These are phyloP conservation scores for Platycheirus albimanus DNA, from an alignment of 2,888 invertebrate species.

Conservation along the genomic window DNA sequence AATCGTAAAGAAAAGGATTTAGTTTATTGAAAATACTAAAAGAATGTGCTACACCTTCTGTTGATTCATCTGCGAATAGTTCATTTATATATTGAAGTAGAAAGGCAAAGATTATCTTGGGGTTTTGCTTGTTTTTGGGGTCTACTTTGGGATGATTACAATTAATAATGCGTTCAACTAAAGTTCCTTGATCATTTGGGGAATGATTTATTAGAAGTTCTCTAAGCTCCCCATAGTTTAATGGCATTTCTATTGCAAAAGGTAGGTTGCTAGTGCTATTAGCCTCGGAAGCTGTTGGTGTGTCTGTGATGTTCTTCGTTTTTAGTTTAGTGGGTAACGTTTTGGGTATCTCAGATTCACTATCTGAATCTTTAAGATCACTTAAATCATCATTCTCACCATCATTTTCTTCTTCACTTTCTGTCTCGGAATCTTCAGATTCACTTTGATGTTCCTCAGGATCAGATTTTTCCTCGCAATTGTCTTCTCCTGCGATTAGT, in stretches of 20 bases:
- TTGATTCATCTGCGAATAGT: conserved; percentile 83
- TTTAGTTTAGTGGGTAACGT: background rate
- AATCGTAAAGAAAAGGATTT: conserved; percentile 86
- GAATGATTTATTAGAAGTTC: conserved; percentile 86
- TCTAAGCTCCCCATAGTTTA: conserved; percentile 86
- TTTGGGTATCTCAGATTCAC: conserved; percentile 80
- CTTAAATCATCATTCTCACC: conserved; percentile 78
- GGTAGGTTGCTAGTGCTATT: conserved; percentile 84
- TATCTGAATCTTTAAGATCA: conserved; percentile 79
- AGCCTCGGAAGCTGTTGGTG: conserved; percentile 6
- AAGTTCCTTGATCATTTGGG: conserved; percentile 86
- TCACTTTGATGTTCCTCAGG: conserved; percentile 76
- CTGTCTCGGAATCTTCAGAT: conserved; percentile 74
- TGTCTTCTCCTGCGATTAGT: conserved; percentile 55
- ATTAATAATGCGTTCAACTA: conserved; percentile 92
- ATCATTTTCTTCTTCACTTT: conserved; percentile 78
- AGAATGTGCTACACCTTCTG: conserved; percentile 83
- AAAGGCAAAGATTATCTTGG: conserved; percentile 89
- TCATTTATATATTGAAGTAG: conserved; percentile 91
- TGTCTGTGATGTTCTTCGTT: conserved; percentile 3
- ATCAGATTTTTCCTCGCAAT: conserved; percentile 77
- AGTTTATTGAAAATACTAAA: conserved; percentile 86
- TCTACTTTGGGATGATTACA: conserved; percentile 93
- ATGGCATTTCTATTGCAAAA: conserved; percentile 85
- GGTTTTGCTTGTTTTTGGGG: conserved; percentile 89